Conservation (phyloP, 2,113 vertebrate genomes). For the Anser brachyrhynchus region DNA sequence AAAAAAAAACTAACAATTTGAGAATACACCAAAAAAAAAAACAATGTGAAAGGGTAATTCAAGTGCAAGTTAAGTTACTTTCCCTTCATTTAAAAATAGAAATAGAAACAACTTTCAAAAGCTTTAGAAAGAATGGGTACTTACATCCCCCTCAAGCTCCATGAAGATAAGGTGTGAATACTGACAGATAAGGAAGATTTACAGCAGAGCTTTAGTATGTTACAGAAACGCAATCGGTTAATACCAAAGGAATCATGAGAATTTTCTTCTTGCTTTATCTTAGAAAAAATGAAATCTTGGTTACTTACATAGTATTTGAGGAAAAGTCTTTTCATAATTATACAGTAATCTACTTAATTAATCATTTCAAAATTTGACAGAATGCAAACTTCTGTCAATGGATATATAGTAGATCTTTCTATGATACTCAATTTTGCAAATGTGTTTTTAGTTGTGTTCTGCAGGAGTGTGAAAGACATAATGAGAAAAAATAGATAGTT, state of each 20-base stretch:
- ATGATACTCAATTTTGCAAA: slow-evolving; percentile 30
- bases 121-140: neutral
- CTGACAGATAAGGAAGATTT: slow-evolving; percentile 7
- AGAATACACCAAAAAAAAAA: neutral
- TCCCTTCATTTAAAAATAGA: neutral
- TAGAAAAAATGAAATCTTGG: neutral
- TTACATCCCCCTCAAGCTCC: slow-evolving; percentile 20
- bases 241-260: neutral
- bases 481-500: neutral
- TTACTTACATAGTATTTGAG: neutral
- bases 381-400: slow-evolving; percentile 20
- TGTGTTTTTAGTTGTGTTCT: neutral
- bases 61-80: slow-evolving; percentile 33
- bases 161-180: slow-evolving; percentile 22
- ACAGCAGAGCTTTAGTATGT: neutral
- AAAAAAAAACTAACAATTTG: slow-evolving; percentile 16
- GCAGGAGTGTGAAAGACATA: slow-evolving; percentile 16
- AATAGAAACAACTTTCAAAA: neutral
- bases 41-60: neutral
- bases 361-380: neutral
- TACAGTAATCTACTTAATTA: neutral
- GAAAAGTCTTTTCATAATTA: neutral
- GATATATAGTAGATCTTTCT: neutral
- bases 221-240: neutral
- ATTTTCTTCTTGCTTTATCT: neutral